These are phyloP conservation scores for Pomacea maculata DNA, from an alignment of 1,140 invertebrate genomes.

Conservation along the genomic window DNA sequence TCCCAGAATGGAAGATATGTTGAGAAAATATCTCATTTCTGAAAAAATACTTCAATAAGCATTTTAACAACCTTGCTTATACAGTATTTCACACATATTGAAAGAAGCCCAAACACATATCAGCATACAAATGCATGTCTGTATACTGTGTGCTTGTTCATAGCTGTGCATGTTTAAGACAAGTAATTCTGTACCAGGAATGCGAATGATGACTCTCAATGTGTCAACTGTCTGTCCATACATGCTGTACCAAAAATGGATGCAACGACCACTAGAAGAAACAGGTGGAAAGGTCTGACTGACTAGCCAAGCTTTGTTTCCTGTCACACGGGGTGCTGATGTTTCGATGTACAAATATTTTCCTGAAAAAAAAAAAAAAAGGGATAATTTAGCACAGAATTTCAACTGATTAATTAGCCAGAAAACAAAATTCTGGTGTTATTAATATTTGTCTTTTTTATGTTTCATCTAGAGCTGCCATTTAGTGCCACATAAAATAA, in stretches of 20 bases:
- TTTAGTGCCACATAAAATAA: no score
- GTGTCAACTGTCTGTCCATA: conserved; percentile 50
- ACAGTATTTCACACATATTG: neutral
- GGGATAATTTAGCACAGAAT: no score
- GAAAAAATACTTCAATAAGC: neutral
- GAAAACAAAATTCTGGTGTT: no score
- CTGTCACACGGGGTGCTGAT: conserved; percentile 71
- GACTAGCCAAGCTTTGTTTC: conserved; percentile 70
- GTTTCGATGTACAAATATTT: conserved; percentile 83
- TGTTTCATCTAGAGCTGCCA: no score
- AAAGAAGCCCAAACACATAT: conserved; percentile 40
- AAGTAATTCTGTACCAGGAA: conserved; percentile 38
- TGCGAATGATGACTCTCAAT: conserved; percentile 41
- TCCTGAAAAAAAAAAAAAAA: conserved; percentile 60
- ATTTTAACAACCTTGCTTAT: neutral
- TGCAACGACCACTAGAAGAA: conserved; percentile 41
- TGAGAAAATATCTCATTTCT: neutral
- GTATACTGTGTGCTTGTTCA: conserved; percentile 40
- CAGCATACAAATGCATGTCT: conserved; percentile 43
- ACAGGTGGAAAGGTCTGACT: conserved; percentile 44
- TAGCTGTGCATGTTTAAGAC: conserved; percentile 56
- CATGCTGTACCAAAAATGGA: conserved; percentile 64
- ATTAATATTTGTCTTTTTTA: no score
- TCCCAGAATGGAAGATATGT: neutral
- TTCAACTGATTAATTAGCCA: no score